These are phyloP conservation scores for Drosophila neotestacea DNA, from an alignment of 2,888 invertebrate genomes.

Conservation along the genomic window DNA sequence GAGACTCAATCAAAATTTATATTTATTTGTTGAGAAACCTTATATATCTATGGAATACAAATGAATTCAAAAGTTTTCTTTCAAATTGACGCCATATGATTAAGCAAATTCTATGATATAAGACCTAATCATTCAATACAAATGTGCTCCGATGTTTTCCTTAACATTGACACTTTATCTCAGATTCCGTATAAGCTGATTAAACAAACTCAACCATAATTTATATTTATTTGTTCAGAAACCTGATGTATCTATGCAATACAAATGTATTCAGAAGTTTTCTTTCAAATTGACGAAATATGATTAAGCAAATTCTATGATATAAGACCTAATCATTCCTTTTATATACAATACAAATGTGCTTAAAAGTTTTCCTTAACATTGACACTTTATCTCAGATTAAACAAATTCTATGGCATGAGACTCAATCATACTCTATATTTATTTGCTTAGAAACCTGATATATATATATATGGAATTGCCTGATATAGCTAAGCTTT, in stretches of 20 bases:
- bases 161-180: background rate
- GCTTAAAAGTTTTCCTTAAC: background rate
- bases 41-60: background rate
- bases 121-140: conserved; percentile 5
- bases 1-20: background rate
- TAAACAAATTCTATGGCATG: background rate
- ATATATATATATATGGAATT: background rate
- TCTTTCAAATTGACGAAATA: background rate
- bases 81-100: too few relatives aligned
- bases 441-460: background rate
- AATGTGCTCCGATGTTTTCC: background rate
- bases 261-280: too few relatives aligned
- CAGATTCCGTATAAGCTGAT: too few relatives aligned
- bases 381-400: background rate
- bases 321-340: background rate
- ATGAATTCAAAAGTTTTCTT: too few relatives aligned
- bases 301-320: background rate
- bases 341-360: conserved; percentile 16
- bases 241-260: too few relatives aligned
- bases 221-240: too few relatives aligned
- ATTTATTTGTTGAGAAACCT: background rate
- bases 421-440: background rate
- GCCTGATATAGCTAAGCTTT: background rate
- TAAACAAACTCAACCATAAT: background rate
- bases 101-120: too few relatives aligned